phyloP scores from a whole-genome alignment of 2,113 vertebrate species.

The Isurus oxyrinchus region DNA sequence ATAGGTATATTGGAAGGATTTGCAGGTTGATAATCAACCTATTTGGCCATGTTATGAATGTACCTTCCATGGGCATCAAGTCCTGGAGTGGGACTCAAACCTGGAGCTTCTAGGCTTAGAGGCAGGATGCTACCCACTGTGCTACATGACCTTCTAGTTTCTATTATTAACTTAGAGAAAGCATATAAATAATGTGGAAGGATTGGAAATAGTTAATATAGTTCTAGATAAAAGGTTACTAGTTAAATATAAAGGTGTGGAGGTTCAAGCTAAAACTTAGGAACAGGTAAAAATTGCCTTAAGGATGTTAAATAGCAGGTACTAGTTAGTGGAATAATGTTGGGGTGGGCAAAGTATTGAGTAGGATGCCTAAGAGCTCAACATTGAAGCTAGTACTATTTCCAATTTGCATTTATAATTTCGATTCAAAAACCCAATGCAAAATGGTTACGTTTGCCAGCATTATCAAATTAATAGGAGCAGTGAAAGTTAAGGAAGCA shows the following conservation, averaged over 20 bases:
- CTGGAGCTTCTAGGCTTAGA: too few species aligned
- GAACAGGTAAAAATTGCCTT: background rate
- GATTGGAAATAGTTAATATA: background rate
- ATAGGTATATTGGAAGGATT: too few species aligned
- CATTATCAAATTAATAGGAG: background rate
- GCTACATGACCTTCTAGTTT: background rate
- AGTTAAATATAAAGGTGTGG: background rate
- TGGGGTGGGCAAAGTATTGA: background rate
- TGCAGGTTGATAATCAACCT: too few species aligned
- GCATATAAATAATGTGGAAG: background rate
- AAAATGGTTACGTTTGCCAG: background rate
- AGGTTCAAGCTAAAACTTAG: background rate
- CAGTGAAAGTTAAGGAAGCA: background rate
- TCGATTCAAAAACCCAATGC: background rate
- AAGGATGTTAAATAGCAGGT: background rate
- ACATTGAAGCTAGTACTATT: background rate
- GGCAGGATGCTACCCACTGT: too few species aligned
- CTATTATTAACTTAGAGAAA: background rate
- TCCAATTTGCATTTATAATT: background rate
- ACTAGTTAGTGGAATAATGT: background rate
- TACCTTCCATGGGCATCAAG: too few species aligned
- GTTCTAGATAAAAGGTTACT: background rate
- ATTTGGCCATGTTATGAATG: too few species aligned
- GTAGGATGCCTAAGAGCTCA: background rate
- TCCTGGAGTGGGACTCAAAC: too few species aligned